phyloP scores from a whole-genome alignment of 2,797 vertebrate species.

The Chaenodraco wilsoni region DNA sequence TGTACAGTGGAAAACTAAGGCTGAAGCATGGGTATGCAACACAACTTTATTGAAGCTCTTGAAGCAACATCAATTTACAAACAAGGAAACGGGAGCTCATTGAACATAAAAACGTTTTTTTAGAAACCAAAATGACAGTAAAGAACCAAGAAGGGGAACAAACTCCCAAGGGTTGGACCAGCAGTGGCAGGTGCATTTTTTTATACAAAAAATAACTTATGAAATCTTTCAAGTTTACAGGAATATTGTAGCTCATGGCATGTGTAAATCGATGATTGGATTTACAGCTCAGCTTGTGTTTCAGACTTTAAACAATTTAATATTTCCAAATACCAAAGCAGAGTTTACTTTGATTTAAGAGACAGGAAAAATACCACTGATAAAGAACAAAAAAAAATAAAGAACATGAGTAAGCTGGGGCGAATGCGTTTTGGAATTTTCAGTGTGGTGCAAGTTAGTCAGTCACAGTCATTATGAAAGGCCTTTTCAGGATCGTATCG shows the following conservation, averaged over 20 bases:
- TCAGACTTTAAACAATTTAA: constrained; percentile 73
- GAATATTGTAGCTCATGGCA: constrained; percentile 83
- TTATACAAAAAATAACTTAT: constrained; percentile 86
- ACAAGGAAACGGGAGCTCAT: constrained; percentile 80
- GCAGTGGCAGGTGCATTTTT: constrained; percentile 80
- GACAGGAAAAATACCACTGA: constrained; percentile 76
- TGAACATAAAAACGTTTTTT: constrained; percentile 73
- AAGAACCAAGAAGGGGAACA: constrained; percentile 60
- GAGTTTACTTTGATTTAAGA: constrained; percentile 73
- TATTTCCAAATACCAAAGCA: constrained; percentile 78
- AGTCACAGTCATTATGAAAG: constrained; percentile 81
- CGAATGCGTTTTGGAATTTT: constrained; percentile 80
- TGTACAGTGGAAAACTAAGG: constrained; percentile 27
- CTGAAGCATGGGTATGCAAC: constrained; percentile 78
- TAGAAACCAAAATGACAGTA: constrained; percentile 78
- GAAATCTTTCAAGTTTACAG: constrained; percentile 88
- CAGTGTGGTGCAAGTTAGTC: constrained; percentile 82
- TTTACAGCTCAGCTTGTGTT: constrained; percentile 76
- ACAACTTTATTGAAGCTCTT: constrained; percentile 89
- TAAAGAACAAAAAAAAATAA: constrained; percentile 64
- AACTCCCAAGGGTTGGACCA: constrained; percentile 78
- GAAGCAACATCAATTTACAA: constrained; percentile 87
- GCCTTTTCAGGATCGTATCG: constrained; percentile 83
- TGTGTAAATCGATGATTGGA: constrained; percentile 71
- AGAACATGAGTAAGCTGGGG: constrained; percentile 73